phyloP scores from a whole-genome alignment of 64 coral and sea anemone species.

The Platygyra sinensis region DNA sequence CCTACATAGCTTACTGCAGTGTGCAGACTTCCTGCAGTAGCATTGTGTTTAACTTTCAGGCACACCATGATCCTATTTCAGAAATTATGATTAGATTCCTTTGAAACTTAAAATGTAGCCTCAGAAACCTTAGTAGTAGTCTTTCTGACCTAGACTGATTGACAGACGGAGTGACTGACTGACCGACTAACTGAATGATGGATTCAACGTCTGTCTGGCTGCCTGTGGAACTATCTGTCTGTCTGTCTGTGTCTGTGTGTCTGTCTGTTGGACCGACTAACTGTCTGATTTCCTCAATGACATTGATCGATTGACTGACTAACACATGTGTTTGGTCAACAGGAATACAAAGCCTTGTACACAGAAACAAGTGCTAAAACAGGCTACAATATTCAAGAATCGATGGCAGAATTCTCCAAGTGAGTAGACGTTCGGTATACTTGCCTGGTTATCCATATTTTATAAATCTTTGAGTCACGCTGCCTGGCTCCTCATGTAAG shows the following conservation, averaged over 20 bases:
- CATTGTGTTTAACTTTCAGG: too few relatives aligned
- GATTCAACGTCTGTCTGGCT: background rate
- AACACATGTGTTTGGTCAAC: background rate
- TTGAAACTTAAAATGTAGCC: too few relatives aligned
- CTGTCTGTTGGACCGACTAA: background rate
- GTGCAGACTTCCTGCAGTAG: too few relatives aligned
- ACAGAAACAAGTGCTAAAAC: constrained; percentile 97
- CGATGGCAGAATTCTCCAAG: constrained; percentile 87
- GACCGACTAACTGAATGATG: background rate
- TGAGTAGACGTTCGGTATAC: constrained; percentile 43
- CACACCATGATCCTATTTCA: too few relatives aligned
- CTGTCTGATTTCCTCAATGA: background rate
- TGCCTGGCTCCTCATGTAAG: too few relatives aligned
- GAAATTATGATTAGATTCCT: too few relatives aligned
- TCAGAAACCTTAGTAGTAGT: too few relatives aligned
- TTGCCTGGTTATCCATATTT: background rate
- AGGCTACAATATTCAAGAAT: constrained; percentile 87
- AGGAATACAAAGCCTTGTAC: constrained; percentile 90
- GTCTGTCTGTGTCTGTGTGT: background rate
- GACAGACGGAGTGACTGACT: background rate
- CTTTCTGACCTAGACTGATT: too few relatives aligned
- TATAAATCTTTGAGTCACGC: too few relatives aligned
- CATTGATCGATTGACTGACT: background rate
- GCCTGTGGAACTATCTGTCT: background rate
- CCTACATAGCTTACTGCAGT: too few relatives aligned